Evolutionary conservation across 1,140 invertebrate species (phyloP).

Genomic region (Andrena cerasifolii): DNA sequence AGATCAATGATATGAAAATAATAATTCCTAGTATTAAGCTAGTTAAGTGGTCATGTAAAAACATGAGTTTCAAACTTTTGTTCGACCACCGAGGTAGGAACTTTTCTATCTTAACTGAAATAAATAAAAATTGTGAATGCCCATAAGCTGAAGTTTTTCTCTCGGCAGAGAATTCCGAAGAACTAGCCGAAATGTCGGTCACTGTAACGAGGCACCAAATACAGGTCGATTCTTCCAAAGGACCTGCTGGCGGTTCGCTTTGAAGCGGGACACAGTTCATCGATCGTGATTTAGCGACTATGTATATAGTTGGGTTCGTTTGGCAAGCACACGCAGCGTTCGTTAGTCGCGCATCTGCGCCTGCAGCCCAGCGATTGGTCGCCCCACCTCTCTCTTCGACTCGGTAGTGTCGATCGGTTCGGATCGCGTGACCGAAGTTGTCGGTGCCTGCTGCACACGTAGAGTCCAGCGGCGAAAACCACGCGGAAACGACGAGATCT

Average conservation of each 20-base stretch:
- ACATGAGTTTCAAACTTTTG: too few relatives aligned
- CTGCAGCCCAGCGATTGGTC: slow-evolving; percentile 1
- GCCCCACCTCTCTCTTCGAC: neutral
- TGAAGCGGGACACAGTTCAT: slow-evolving; percentile 37
- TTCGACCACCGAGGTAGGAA: too few relatives aligned
- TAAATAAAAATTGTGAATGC: too few relatives aligned
- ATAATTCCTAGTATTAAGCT: too few relatives aligned
- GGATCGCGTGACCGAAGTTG: slow-evolving; percentile 48
- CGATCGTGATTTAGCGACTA: slow-evolving; percentile 48
- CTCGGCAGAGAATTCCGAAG: too few relatives aligned
- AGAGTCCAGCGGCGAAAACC: slow-evolving; percentile 16
- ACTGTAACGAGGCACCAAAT: too few relatives aligned
- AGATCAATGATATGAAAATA: too few relatives aligned
- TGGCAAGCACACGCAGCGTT: slow-evolving; percentile 37
- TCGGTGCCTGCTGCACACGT: slow-evolving; percentile 10
- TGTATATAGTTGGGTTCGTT: slow-evolving; percentile 53
- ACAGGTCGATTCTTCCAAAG: neutral
- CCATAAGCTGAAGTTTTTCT: too few relatives aligned
- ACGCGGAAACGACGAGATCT: neutral
- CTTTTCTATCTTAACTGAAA: too few relatives aligned
- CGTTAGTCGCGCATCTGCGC: slow-evolving; percentile 54
- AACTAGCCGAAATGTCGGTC: too few relatives aligned
- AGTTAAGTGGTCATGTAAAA: too few relatives aligned
- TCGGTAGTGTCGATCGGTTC: slow-evolving; percentile 4
- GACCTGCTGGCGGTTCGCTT: neutral